Base-by-base conservation (phyloP, 2,113 vertebrate genomes). In the Cromileptes altivelis region DNA sequence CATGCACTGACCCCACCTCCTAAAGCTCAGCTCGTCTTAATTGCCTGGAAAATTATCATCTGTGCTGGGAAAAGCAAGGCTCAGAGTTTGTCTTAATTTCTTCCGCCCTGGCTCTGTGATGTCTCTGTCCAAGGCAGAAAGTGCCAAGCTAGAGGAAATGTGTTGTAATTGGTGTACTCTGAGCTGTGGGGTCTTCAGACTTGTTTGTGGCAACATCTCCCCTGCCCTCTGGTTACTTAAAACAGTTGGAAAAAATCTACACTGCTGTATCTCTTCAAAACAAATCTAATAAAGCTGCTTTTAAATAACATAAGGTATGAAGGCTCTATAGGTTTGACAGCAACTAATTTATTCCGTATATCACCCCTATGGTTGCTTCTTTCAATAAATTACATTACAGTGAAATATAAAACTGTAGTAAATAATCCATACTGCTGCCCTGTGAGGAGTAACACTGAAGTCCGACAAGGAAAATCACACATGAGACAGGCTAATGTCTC, bases 1-100 rank as follows among this genome's bases (percentile, higher is more conserved):
- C 77, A 58, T 42, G 58, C 90, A 40, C 81, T 92, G 92, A 93
- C 89, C 92, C 91, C 87, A 77, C 89, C 81, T 71, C 81, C 80
- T 55, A 81, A 82, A 84, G 79, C 56, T 47, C 76, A 76, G 75
- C 88, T 80, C 80, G 47, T 91, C 91, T 89, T 93, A 93, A 93
- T 93, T 94, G 93, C 87, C 91, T 92, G 89, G 89, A 93, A 94
- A 93, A 94, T 91, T 25, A 90, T 92, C 92, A 91, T 91, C 92
- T 93, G 92, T 80, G 84, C 87, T 40, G 78, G 62, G 75, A 90
- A 80, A 86, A 62, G 81, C 68, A 25, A 80, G 61, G 80, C 86
- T 88, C 79, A 55, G 74, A 88, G 76, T 87, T 92, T 82, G 74
- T 82, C 87, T 90, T 84, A 73, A 85, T 88, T 85, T 80, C 82